Evolutionary conservation across 2,888 invertebrate genomes (phyloP), one percentile per base, ranked within the genome.

Genomic region (Tetragnatha montana): DNA sequence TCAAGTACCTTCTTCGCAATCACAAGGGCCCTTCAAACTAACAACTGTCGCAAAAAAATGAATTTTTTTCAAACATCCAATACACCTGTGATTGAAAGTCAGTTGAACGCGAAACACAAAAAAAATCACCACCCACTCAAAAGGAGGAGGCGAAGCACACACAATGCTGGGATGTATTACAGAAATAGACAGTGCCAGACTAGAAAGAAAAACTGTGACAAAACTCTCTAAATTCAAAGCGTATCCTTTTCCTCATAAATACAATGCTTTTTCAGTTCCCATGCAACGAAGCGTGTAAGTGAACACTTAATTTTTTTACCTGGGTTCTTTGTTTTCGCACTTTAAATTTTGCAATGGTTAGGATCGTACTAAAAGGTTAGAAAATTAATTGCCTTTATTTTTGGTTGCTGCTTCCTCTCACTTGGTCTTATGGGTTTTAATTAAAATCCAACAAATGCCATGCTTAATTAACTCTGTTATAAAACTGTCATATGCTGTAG

Each of bases 381-480:
- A 78, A 74, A 82, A 82, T 60, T 73, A 82, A 73, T 60, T 60
- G 51, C n/a, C 49, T 75, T 35, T 14, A n/a, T 78, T 85, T 85
- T 79, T 50, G 69, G 17, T 19, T 79, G 51, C 71, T 51, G 47
- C 69, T 71, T 80, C 17, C n/a, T 21, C 19, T 85, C 69, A 78
- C 68, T 86, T 68, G 22, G 71, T 21, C 35, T 35, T 49, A 69
- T 81, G n/a, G 21, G 69, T 81, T 82, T 78, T 88, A 88, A 88
- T 88, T 88, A 88, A 88, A 88, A 78, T 88, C 70, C 75, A 88
- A 88, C 81, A 82, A 82, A 88, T 82, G 78, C 50, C 70, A 78
- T 12, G 73, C 76, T 73, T 88, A 88, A 88, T 88, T 88, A 88
- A 82, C 86, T 81, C 71, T 60, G 69, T 73, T 75, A 76, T 35